These are phyloP conservation scores for Rynchops niger DNA, from an alignment of 2,113 vertebrate genomes.

Conservation along the genomic window DNA sequence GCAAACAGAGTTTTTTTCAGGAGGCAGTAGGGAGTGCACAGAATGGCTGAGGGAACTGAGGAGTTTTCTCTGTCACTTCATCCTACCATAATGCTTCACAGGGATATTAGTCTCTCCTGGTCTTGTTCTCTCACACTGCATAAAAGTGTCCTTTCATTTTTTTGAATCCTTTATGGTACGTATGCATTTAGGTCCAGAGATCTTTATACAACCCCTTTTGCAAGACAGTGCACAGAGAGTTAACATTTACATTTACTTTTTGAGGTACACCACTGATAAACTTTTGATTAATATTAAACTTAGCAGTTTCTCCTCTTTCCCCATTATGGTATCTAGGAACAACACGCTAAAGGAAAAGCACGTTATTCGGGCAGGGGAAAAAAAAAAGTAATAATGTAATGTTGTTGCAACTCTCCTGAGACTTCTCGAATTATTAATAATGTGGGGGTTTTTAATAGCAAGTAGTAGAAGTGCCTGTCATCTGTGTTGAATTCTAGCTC, in stretches of 20 bases:
- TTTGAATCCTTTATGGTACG: background rate
- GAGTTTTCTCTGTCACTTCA: background rate
- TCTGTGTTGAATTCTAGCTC: background rate
- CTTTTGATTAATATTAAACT: background rate
- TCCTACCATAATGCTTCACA: background rate
- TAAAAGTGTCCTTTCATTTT: background rate
- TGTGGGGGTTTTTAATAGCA: background rate
- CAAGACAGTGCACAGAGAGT: background rate
- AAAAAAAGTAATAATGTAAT: background rate
- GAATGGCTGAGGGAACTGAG: background rate
- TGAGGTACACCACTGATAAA: background rate
- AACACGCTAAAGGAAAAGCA: background rate
- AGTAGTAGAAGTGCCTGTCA: background rate
- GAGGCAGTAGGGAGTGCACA: background rate
- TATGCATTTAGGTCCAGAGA: background rate
- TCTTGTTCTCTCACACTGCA: background rate
- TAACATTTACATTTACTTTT: background rate
- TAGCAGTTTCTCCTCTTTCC: background rate
- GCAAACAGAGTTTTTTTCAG: background rate
- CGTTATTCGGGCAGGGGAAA: background rate
- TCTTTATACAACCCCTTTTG: background rate
- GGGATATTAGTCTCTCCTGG: background rate
- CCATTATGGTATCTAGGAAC: background rate
- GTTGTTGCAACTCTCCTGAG: background rate
- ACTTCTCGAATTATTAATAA: background rate